phyloP scores from a whole-genome alignment of 1,140 invertebrate species.

The Pseudomyrmex sp. region DNA sequence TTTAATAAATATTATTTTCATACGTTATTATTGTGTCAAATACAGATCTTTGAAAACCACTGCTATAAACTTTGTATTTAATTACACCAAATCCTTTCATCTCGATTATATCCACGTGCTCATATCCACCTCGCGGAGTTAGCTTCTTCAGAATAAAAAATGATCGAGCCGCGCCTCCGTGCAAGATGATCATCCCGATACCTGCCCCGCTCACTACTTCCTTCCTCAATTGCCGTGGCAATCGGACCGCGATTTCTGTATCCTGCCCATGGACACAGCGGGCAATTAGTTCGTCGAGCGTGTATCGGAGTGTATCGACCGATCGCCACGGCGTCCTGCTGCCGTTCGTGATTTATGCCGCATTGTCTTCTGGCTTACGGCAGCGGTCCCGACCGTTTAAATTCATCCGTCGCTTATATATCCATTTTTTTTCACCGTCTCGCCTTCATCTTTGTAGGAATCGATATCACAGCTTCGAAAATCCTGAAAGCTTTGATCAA shows the following conservation, averaged over 20 bases:
- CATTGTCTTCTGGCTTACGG: constrained; percentile 77
- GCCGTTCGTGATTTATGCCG: constrained; percentile 80
- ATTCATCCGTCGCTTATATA: constrained; percentile 71
- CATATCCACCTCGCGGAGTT: constrained; percentile 48
- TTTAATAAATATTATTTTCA: not conserved
- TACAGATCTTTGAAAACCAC: not conserved
- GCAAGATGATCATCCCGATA: constrained; percentile 67
- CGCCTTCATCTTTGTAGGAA: constrained; percentile 50
- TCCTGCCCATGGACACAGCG: constrained; percentile 72
- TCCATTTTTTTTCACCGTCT: constrained; percentile 52
- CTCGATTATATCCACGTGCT: constrained; percentile 61
- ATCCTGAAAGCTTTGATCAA: constrained; percentile 60
- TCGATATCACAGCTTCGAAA: constrained; percentile 62
- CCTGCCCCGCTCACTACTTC: constrained; percentile 68
- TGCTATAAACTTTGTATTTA: constrained; percentile 31
- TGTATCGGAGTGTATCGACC: constrained; percentile 80
- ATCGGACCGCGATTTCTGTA: constrained; percentile 73
- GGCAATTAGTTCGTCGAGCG: constrained; percentile 79
- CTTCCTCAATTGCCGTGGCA: constrained; percentile 75
- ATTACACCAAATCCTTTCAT: constrained; percentile 30
- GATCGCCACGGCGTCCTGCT: constrained; percentile 73
- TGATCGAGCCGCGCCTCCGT: constrained; percentile 67
- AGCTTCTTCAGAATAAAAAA: constrained; percentile 48
- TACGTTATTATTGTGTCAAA: not conserved
- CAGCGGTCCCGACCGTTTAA: constrained; percentile 69